phyloP scores from a whole-genome alignment of 2,888 invertebrate species.

The Eledone cirrhosa region DNA sequence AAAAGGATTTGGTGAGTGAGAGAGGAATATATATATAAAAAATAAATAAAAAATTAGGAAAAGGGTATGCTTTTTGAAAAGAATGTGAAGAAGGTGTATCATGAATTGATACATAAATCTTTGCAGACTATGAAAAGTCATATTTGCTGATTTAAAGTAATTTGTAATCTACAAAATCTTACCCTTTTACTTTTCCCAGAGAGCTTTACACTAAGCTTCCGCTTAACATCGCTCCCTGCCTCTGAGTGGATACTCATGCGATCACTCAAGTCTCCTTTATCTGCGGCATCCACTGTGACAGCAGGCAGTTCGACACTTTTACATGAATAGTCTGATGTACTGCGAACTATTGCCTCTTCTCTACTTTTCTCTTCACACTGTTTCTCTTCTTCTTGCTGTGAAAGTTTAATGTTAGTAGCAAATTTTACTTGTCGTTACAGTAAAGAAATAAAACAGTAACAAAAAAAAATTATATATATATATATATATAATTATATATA shows the following conservation, averaged over 20 bases:
- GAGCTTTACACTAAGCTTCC: slow-evolving; percentile 27
- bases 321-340: slow-evolving; percentile 27
- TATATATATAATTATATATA: background rate
- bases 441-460: background rate
- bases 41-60: no score
- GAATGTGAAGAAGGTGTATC: no score
- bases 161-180: slow-evolving; percentile 27
- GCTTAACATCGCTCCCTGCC: slow-evolving; percentile 27
- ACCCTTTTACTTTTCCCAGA: slow-evolving; percentile 30
- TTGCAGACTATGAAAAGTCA: no score
- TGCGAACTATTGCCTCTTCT: slow-evolving; percentile 7
- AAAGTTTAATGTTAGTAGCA: slow-evolving; percentile 23
- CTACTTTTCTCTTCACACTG: slow-evolving; percentile 14
- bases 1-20: no score
- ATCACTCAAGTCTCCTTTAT: slow-evolving; percentile 24
- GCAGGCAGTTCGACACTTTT: slow-evolving; percentile 23
- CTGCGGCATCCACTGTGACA: slow-evolving; percentile 28
- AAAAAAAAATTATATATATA: no score
- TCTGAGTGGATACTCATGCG: slow-evolving; percentile 29
- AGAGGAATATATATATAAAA: no score
- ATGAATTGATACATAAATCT: no score
- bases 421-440: slow-evolving; percentile 4
- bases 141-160: background rate
- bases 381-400: slow-evolving; percentile 29
- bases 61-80: no score